These are phyloP conservation scores for Pyrocephalus nanus DNA, from an alignment of 2,797 vertebrate species.

Conservation along the genomic window DNA sequence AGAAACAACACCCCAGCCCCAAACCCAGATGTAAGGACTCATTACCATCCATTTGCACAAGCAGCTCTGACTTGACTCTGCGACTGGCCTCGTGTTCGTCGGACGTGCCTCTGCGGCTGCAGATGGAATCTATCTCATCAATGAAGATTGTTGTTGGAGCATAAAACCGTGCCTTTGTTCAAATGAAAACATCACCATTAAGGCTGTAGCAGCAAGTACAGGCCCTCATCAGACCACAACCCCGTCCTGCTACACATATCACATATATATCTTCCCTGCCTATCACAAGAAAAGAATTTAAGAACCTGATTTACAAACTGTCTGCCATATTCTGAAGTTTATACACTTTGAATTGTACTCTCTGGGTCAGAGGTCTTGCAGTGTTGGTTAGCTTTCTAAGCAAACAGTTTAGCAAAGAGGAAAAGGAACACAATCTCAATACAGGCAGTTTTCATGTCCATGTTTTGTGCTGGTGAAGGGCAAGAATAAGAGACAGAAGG, in stretches of 20 bases:
- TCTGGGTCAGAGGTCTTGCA: neutral
- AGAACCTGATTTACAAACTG: neutral
- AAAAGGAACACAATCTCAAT: neutral
- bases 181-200: slow-evolving; percentile 43
- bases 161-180: slow-evolving; percentile 90
- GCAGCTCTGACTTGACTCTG: slow-evolving; percentile 95
- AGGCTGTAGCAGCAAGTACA: neutral
- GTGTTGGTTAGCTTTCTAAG: neutral
- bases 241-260: neutral
- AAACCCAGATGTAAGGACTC: neutral
- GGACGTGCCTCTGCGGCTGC: slow-evolving; percentile 92
- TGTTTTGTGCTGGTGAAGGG: neutral
- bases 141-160: slow-evolving; percentile 98
- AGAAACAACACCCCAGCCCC: neutral
- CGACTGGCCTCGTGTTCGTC: slow-evolving; percentile 98
- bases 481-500: neutral
- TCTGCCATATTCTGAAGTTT: neutral
- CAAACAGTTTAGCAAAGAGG: neutral
- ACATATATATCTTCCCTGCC: neutral
- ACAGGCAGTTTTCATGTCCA: neutral
- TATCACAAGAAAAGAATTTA: neutral
- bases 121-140: slow-evolving; percentile 98
- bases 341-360: neutral
- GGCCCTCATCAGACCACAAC: neutral
- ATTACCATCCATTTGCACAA: slow-evolving; percentile 99